A percentile compares a stretch with the other conserved stretches of the same genome.
Conservation (phyloP, 2,888 invertebrate genomes). For the Catocala fraxini region DNA sequence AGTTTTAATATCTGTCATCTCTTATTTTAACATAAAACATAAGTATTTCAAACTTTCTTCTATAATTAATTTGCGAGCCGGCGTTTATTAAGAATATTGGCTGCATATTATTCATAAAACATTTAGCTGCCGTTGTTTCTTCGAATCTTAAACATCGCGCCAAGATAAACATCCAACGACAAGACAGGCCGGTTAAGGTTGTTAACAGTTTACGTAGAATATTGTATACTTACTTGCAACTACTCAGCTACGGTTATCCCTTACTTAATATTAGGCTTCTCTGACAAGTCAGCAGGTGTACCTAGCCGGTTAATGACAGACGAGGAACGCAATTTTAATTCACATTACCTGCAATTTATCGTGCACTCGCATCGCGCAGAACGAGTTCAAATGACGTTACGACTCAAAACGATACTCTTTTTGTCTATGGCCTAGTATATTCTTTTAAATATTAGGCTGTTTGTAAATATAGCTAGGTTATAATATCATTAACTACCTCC, state of each 20-base stretch:
- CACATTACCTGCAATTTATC: constrained; percentile 35
- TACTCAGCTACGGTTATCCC: constrained; percentile 20
- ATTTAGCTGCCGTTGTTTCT: background rate
- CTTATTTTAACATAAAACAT: too few relatives aligned
- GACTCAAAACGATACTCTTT: constrained; percentile 19
- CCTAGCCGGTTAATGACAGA: constrained; percentile 41
- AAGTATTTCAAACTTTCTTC: too few relatives aligned
- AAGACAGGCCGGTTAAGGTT: constrained; percentile 27
- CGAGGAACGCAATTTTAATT: constrained; percentile 19
- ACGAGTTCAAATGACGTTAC: constrained; percentile 24
- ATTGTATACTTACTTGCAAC: constrained; percentile 21
- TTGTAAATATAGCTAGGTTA: background rate
- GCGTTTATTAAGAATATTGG: too few relatives aligned
- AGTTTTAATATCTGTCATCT: too few relatives aligned
- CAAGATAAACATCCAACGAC: background rate
- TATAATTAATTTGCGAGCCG: too few relatives aligned
- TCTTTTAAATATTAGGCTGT: constrained; percentile 7
- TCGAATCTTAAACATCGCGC: background rate
- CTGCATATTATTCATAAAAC: background rate
- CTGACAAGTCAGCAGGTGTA: constrained; percentile 42
- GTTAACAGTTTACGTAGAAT: constrained; percentile 29
- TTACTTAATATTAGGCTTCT: constrained; percentile 39
- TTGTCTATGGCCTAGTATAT: constrained; percentile 17
- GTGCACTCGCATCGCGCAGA: constrained; percentile 17
- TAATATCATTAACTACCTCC: background rate